Conservation (phyloP, 2,888 invertebrate genomes). For the Prenolepis imparis region DNA sequence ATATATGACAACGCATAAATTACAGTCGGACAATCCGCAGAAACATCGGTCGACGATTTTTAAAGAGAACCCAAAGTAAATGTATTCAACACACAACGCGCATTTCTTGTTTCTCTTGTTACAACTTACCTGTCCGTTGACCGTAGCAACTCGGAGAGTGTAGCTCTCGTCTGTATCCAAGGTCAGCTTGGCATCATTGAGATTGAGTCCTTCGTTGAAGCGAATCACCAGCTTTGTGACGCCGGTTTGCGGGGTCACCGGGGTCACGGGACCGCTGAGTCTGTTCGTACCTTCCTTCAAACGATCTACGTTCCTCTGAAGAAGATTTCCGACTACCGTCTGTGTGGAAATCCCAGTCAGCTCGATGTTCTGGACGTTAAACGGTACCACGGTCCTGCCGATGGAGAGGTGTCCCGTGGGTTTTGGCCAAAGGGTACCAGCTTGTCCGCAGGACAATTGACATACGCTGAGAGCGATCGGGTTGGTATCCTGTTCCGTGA, state of each 20-base stretch:
- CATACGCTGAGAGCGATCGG: constrained; percentile 87
- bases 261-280: neutral
- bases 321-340: constrained; percentile 79
- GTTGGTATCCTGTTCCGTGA: constrained; percentile 70
- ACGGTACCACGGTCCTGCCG: constrained; percentile 87
- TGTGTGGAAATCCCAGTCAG: constrained; percentile 77
- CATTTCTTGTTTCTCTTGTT: constrained; percentile 37
- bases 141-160: constrained; percentile 62
- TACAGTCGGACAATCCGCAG: neutral
- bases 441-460: constrained; percentile 89
- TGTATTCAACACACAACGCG: constrained; percentile 1
- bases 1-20: neutral
- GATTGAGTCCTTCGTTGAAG: constrained; percentile 58
- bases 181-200: constrained; percentile 83
- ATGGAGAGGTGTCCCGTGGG: constrained; percentile 89
- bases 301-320: constrained; percentile 76
- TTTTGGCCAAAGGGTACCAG: constrained; percentile 89
- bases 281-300: constrained; percentile 66
- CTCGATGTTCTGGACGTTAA: constrained; percentile 87
- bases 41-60: neutral
- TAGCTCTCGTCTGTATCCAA: constrained; percentile 89
- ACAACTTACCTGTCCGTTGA: constrained; percentile 67
- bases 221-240: constrained; percentile 73
- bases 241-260: constrained; percentile 54
- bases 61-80: neutral